Conservation (phyloP, 2,113 vertebrate species). For the Halichoeres trimaculatus region DNA sequence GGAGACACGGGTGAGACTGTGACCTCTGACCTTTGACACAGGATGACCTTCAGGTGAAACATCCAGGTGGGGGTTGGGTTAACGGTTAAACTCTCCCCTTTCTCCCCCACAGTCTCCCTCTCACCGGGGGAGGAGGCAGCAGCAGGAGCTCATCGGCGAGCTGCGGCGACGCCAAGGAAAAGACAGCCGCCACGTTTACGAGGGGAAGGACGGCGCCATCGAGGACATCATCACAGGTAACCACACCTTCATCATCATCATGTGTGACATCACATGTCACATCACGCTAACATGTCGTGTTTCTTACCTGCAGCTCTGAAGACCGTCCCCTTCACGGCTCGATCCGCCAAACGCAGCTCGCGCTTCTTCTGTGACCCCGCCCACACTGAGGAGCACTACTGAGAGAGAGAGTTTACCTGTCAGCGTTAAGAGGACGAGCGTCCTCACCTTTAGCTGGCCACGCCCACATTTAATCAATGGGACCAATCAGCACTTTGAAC, state of each 20-base stretch:
- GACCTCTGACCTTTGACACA: neutral
- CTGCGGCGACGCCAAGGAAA: constrained; percentile 93
- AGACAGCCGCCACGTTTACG: constrained; percentile 95
- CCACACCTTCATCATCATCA: neutral
- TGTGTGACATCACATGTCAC: too few relatives aligned
- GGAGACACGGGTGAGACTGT: constrained; percentile 82
- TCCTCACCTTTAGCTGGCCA: constrained; percentile 2
- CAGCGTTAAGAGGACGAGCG: neutral
- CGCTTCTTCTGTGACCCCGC: constrained; percentile 96
- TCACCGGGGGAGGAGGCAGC: constrained; percentile 90
- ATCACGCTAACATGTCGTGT: too few relatives aligned
- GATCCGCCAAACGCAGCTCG: constrained; percentile 96
- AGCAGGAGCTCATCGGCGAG: constrained; percentile 95
- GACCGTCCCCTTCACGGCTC: constrained; percentile 98
- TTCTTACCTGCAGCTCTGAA: constrained; percentile 93
- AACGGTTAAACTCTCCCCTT: too few relatives aligned
- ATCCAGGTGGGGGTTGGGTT: neutral
- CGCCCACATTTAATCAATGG: constrained; percentile 28
- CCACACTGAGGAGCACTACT: constrained; percentile 92
- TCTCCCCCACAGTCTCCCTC: constrained; percentile 78
- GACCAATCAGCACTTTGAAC: constrained; percentile 72
- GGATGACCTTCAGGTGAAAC: neutral
- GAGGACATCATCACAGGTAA: constrained; percentile 98
- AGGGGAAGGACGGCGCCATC: constrained; percentile 96
- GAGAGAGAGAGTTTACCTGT: too few relatives aligned